A percentile compares a stretch with the other conserved stretches of the same genome.
These are phyloP conservation scores for Malacosoma neustria DNA, from an alignment of 2,888 invertebrate species.

Conservation along the genomic window DNA sequence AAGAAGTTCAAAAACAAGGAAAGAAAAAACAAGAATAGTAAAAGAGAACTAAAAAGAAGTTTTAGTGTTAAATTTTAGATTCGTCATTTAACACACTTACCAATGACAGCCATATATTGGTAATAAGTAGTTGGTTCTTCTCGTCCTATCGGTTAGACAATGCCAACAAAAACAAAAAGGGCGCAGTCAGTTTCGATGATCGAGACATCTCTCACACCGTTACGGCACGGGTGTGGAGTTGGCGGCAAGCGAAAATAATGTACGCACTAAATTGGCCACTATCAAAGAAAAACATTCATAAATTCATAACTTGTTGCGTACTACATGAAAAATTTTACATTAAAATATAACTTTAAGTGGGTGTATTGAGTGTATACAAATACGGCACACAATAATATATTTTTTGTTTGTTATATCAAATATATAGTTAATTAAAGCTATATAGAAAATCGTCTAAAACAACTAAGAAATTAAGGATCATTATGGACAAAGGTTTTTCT, in stretches of 20 bases:
- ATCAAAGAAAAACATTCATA: not conserved
- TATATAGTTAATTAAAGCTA: too few relatives aligned
- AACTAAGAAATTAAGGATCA: too few relatives aligned
- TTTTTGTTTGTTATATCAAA: too few relatives aligned
- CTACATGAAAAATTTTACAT: too few relatives aligned
- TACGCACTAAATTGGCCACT: not conserved
- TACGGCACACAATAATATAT: too few relatives aligned
- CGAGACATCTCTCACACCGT: slow-evolving; percentile 58
- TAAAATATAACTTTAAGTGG: too few relatives aligned
- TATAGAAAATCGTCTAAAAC: too few relatives aligned
- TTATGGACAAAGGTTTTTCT: not conserved
- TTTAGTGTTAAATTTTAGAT: slow-evolving; percentile 70
- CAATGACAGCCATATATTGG: slow-evolving; percentile 96
- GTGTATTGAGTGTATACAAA: too few relatives aligned
- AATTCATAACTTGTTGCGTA: too few relatives aligned
- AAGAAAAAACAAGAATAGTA: slow-evolving; percentile 44
- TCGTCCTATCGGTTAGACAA: slow-evolving; percentile 88
- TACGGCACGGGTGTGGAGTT: slow-evolving; percentile 46
- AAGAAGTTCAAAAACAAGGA: slow-evolving; percentile 28
- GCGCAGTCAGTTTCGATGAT: slow-evolving; percentile 69
- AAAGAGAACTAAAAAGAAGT: slow-evolving; percentile 43
- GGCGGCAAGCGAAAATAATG: slow-evolving; percentile 38
- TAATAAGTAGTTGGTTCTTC: slow-evolving; percentile 96
- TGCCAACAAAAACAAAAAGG: slow-evolving; percentile 82
- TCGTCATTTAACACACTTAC: slow-evolving; percentile 83